A percentile compares a stretch with the other conserved stretches of the same genome.
These are phyloP conservation scores for Chelonoidis abingdonii DNA, from an alignment of 2,113 vertebrate genomes.

Conservation along the genomic window DNA sequence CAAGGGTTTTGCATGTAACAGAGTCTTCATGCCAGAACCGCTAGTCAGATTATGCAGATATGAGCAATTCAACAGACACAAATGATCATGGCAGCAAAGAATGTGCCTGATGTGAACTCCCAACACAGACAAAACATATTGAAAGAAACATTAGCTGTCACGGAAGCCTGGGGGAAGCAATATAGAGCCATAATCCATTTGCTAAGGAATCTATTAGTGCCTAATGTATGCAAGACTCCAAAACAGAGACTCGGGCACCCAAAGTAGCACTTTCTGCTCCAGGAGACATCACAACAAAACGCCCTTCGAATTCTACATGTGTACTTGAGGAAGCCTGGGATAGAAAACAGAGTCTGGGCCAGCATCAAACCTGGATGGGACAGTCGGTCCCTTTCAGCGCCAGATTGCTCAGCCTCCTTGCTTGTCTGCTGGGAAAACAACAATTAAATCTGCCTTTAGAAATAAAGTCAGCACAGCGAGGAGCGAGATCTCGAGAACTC, in stretches of 20 bases:
- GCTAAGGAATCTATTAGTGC: neutral
- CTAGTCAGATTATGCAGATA: neutral
- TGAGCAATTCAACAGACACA: neutral
- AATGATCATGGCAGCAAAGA: neutral
- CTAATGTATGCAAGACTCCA: neutral
- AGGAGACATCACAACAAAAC: neutral
- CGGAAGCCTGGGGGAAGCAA: neutral
- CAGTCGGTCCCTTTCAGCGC: neutral
- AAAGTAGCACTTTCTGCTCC: neutral
- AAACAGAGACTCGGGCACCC: neutral
- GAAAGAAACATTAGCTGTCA: neutral
- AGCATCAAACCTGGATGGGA: neutral
- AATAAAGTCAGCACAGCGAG: neutral
- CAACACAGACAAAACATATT: neutral
- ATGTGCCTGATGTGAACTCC: neutral
- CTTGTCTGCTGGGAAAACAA: neutral
- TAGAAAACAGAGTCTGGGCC: neutral
- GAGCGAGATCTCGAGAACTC: neutral
- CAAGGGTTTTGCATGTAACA: too few relatives aligned
- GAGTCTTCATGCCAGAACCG: neutral
- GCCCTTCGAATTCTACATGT: neutral
- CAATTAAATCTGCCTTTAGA: neutral
- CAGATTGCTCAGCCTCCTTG: neutral
- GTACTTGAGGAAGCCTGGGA: neutral
- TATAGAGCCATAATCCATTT: neutral